Conservation (phyloP, 2,888 invertebrate species). For the Drosophila heteroneura region DNA sequence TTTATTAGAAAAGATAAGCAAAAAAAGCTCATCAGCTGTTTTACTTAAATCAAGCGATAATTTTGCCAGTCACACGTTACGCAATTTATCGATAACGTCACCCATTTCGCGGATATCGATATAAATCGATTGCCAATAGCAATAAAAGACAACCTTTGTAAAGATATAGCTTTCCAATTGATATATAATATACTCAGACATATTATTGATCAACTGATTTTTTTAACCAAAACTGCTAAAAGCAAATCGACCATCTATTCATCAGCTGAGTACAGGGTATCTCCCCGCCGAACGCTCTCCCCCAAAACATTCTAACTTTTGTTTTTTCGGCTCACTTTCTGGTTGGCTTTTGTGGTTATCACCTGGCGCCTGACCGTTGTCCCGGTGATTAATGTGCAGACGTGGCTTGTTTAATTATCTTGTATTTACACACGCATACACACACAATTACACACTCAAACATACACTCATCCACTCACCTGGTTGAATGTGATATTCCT, state of each 20-base stretch:
- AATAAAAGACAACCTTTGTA: background rate
- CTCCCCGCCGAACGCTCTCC: too few species aligned
- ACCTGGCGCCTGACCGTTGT: constrained; percentile 55
- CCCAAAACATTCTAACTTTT: background rate
- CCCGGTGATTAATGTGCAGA: constrained; percentile 78
- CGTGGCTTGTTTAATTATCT: constrained; percentile 78
- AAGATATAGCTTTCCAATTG: background rate
- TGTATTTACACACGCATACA: constrained; percentile 60
- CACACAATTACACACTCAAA: constrained; percentile 4
- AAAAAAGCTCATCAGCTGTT: too few species aligned
- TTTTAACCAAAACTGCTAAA: background rate
- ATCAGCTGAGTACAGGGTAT: background rate
- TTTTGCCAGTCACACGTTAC: background rate
- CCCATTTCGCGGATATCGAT: background rate
- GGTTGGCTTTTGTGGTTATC: constrained; percentile 45
- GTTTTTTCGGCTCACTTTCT: constrained; percentile 9
- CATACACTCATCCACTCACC: constrained; percentile 4
- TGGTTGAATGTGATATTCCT: constrained; percentile 39
- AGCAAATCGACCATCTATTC: background rate
- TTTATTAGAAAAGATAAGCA: too few species aligned
- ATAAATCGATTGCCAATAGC: background rate
- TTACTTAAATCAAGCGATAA: background rate
- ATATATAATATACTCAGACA: background rate
- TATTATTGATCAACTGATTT: background rate
- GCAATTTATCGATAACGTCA: background rate